Percentiles rank a stretch among this genome's conserved stretches.
phyloP scores from a whole-genome alignment of 1,140 invertebrate species.

The Nymphalis io region DNA sequence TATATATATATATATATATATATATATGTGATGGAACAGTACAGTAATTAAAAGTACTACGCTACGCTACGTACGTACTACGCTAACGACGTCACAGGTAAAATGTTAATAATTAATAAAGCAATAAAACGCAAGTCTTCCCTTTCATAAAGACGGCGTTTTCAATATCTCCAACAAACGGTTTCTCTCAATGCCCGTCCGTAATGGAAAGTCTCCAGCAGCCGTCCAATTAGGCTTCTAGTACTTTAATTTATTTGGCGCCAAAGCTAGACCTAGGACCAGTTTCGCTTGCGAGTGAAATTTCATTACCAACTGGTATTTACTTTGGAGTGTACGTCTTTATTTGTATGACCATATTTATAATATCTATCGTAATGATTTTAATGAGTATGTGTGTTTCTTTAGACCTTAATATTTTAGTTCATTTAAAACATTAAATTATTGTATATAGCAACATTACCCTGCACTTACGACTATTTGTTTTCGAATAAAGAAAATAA shows the following conservation, averaged over 20 bases:
- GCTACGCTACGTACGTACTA: no score
- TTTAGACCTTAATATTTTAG: no score
- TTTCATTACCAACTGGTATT: constrained; percentile 19
- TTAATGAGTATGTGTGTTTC: no score
- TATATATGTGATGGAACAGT: no score
- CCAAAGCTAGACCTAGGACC: constrained; percentile 18
- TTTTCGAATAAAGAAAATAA: no score
- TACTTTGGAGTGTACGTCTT: constrained; percentile 4
- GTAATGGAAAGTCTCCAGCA: constrained; percentile 30
- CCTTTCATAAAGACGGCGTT: background rate
- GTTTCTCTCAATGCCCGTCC: constrained; percentile 18
- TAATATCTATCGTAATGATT: background rate
- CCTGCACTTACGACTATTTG: no score
- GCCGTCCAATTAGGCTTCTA: constrained; percentile 30
- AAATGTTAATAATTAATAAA: no score
- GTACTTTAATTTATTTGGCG: constrained; percentile 38
- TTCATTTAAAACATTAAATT: no score
- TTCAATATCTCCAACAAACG: background rate
- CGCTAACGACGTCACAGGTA: no score
- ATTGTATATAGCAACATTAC: no score
- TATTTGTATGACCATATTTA: background rate
- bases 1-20: no score
- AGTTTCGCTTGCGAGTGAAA: constrained; percentile 34
- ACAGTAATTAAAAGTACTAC: no score
- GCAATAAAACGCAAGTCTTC: background rate